phyloP scores from a whole-genome alignment of 2,113 vertebrate species.

The Columba janthina region DNA sequence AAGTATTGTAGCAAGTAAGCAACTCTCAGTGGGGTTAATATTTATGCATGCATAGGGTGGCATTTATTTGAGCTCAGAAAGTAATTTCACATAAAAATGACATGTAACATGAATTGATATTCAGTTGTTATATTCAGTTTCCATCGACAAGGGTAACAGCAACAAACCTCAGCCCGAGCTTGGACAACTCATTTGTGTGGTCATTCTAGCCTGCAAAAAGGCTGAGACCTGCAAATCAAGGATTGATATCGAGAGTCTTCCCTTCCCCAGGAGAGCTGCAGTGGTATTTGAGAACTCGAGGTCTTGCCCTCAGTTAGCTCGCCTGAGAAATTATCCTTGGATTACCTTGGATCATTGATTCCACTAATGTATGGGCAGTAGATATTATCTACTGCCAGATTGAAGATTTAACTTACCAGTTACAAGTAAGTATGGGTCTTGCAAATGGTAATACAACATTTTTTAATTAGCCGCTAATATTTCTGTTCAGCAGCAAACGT shows the following conservation, averaged over 20 bases:
- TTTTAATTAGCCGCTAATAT: slow-evolving; percentile 10
- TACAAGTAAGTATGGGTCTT: slow-evolving; percentile 20
- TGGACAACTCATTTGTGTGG: neutral
- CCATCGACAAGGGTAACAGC: neutral
- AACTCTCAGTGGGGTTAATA: neutral
- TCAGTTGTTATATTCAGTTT: neutral
- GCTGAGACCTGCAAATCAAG: slow-evolving; percentile 38
- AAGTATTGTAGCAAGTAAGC: neutral
- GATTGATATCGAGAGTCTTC: neutral
- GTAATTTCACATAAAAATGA: neutral
- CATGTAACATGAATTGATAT: neutral
- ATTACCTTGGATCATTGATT: slow-evolving; percentile 61
- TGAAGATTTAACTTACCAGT: slow-evolving; percentile 38
- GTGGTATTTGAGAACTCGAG: slow-evolving; percentile 16
- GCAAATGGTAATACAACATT: neutral
- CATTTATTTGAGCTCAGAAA: neutral
- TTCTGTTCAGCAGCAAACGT: neutral
- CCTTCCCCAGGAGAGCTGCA: slow-evolving; percentile 27
- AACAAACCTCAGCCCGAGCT: neutral
- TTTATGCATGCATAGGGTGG: neutral
- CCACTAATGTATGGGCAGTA: slow-evolving; percentile 34
- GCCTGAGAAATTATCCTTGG: slow-evolving; percentile 63
- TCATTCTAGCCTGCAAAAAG: neutral
- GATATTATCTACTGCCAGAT: neutral
- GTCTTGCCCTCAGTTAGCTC: slow-evolving; percentile 48